Percentiles rank a stretch among this genome's conserved stretches.
Conservation (phyloP, 2,797 vertebrate species). For the Okamejei kenojei region DNA sequence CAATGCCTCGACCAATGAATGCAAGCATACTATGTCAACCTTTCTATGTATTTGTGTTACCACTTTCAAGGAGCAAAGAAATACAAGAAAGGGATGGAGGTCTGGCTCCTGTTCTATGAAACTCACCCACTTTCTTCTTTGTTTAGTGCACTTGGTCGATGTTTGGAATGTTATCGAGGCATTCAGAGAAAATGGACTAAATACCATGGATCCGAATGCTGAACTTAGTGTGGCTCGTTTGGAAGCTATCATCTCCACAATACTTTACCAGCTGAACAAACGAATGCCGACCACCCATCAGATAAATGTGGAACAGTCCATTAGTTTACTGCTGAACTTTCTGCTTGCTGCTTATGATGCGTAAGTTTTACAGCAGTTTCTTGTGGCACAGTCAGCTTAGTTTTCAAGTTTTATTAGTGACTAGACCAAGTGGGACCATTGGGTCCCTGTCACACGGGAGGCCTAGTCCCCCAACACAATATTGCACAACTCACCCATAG, state of each 20-base stretch:
- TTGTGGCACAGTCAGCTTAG: not conserved
- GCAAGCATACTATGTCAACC: too few species aligned
- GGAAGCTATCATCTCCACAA: conserved; percentile 84
- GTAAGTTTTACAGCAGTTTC: conserved; percentile 61
- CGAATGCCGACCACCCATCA: conserved; percentile 95
- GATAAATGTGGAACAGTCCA: conserved; percentile 88
- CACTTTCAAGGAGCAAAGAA: too few species aligned
- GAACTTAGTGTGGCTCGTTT: conserved; percentile 84
- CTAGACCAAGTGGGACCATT: too few species aligned
- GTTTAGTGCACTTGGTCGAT: conserved; percentile 91
- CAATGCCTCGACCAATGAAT: too few species aligned
- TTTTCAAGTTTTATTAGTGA: not conserved
- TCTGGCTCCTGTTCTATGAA: not conserved
- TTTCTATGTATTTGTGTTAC: too few species aligned
- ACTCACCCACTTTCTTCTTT: conserved; percentile 27
- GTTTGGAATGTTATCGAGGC: conserved; percentile 98
- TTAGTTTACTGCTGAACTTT: conserved; percentile 91
- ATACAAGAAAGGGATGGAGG: not conserved
- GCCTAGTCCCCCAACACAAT: too few species aligned
- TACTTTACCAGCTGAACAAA: conserved; percentile 97
- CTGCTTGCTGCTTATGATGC: conserved; percentile 88
- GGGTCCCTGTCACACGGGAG: too few species aligned
- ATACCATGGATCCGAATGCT: conserved; percentile 76
- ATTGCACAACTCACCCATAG: too few species aligned
- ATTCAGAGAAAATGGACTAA: conserved; percentile 84